phyloP scores from a whole-genome alignment of 2,113 vertebrate genomes.

The Phyllopteryx taeniolatus region DNA sequence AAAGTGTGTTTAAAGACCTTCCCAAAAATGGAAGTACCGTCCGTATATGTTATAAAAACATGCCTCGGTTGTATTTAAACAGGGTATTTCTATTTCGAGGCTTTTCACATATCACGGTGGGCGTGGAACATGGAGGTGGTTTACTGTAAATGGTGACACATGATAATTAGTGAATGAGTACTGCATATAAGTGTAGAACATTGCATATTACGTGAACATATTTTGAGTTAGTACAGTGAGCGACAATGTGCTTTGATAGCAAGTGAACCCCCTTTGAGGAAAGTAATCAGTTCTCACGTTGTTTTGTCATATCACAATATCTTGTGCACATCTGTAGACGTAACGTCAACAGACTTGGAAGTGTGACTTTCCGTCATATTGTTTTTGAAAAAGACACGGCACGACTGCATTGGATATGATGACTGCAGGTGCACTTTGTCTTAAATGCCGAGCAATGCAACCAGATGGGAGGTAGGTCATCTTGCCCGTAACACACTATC shows the following conservation, averaged over 20 bases:
- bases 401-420: slow-evolving; percentile 31
- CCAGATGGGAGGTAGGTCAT: slow-evolving; percentile 9
- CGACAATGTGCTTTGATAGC: no score
- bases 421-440: slow-evolving; percentile 36
- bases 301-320: slow-evolving; percentile 61
- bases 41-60: no score
- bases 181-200: no score
- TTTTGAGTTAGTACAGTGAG: no score
- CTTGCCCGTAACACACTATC: neutral
- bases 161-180: neutral
- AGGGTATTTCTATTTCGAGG: no score
- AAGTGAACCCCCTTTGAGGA: slow-evolving; percentile 20
- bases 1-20: no score
- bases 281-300: slow-evolving; percentile 37
- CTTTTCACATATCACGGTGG: no score
- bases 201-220: no score
- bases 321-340: slow-evolving; percentile 47
- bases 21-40: no score
- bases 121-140: no score
- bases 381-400: slow-evolving; percentile 30
- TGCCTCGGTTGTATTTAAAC: no score
- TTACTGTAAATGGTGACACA: no score
- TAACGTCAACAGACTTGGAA: slow-evolving; percentile 16
- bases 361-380: slow-evolving; percentile 21
- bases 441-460: slow-evolving; percentile 43